These are phyloP conservation scores for Anabas testudineus DNA, from an alignment of 2,797 vertebrate species.

Conservation along the genomic window DNA sequence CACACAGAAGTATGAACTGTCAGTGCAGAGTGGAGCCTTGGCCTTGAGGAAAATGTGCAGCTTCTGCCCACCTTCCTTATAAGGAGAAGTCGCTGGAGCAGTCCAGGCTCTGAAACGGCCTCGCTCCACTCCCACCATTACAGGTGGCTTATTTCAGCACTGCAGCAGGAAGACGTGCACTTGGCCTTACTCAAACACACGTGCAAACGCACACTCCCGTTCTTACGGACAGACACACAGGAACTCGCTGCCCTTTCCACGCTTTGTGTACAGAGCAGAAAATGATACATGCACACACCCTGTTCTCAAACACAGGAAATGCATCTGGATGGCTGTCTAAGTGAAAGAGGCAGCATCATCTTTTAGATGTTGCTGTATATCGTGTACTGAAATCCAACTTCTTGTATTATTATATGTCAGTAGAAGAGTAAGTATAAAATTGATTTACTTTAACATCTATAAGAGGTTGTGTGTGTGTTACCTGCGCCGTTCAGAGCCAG, in stretches of 20 bases:
- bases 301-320: slow-evolving; percentile 58
- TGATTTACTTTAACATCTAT: neutral
- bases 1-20: slow-evolving; percentile 52
- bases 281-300: slow-evolving; percentile 31
- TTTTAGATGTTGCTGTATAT: neutral
- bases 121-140: slow-evolving; percentile 43
- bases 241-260: neutral
- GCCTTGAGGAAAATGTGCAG: slow-evolving; percentile 58
- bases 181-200: slow-evolving; percentile 49
- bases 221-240: no score
- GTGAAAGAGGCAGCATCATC: no score
- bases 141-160: slow-evolving; percentile 78
- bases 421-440: no score
- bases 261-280: slow-evolving; percentile 14
- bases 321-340: slow-evolving; percentile 35
- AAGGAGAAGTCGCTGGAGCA: slow-evolving; percentile 70
- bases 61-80: slow-evolving; percentile 74
- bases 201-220: no score
- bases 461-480: slow-evolving; percentile 65
- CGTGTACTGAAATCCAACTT: no score
- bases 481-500: slow-evolving; percentile 93
- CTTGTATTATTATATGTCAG: no score
- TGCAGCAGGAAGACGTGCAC: slow-evolving; percentile 52
- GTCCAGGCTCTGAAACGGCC: slow-evolving; percentile 17
- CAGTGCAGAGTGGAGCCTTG: slow-evolving; percentile 17